Conservation (phyloP, 1,140 invertebrate species). For the Melitaea cinxia region DNA sequence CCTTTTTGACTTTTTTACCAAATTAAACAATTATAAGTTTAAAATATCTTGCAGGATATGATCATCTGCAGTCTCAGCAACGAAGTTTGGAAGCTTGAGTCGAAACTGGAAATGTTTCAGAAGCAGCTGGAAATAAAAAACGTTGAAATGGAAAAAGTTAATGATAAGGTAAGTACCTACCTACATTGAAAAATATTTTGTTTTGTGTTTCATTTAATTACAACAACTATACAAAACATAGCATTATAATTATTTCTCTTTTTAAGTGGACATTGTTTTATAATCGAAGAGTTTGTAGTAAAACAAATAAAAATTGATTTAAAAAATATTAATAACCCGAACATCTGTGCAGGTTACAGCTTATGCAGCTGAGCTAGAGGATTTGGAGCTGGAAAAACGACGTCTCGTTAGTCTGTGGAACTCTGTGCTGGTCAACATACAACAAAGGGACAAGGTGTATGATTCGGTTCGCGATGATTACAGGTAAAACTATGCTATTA, state of each 20-base stretch:
- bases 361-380: conserved; percentile 86
- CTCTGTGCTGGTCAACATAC: conserved; percentile 86
- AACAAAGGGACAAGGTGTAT: conserved; percentile 85
- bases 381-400: conserved; percentile 85
- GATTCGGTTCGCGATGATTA: conserved; percentile 83
- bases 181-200: too few relatives aligned
- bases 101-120: conserved; percentile 76
- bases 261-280: too few relatives aligned
- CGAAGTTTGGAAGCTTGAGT: conserved; percentile 82
- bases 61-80: conserved; percentile 81
- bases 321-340: too few relatives aligned
- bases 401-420: conserved; percentile 87
- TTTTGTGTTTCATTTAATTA: too few relatives aligned
- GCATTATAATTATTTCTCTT: too few relatives aligned
- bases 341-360: conserved; percentile 68
- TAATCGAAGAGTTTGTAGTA: too few relatives aligned
- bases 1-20: too few relatives aligned
- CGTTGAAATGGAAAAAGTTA: conserved; percentile 79
- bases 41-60: conserved; percentile 74
- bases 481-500: conserved; percentile 63
- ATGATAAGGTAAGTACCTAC: conserved; percentile 64
- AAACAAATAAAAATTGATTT: too few relatives aligned
- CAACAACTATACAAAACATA: too few relatives aligned
- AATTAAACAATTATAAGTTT: too few relatives aligned
- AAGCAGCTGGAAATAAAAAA: conserved; percentile 82